Conservation (phyloP, 2,888 invertebrate genomes). For the Cephus rjabovi region DNA sequence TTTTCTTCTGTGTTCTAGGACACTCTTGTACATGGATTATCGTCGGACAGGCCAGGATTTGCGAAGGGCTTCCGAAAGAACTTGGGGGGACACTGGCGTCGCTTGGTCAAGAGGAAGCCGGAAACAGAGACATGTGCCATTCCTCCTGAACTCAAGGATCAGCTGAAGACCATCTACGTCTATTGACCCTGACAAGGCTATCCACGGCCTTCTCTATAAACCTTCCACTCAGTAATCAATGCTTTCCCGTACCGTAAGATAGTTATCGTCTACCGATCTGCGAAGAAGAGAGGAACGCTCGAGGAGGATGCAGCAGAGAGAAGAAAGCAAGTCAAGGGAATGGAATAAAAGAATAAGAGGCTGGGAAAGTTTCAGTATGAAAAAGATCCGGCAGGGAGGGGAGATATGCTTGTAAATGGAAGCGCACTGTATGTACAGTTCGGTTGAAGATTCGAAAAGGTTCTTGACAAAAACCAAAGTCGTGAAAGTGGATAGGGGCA, state of each 20-base stretch:
- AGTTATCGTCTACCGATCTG: slow-evolving; percentile 31
- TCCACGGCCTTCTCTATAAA: slow-evolving; percentile 22
- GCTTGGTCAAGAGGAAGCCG: slow-evolving; percentile 86
- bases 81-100: slow-evolving; percentile 87
- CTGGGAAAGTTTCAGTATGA: slow-evolving; percentile 1
- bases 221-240: slow-evolving; percentile 51
- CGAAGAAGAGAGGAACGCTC: slow-evolving; percentile 19
- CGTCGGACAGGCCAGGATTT: slow-evolving; percentile 79
- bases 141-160: slow-evolving; percentile 88
- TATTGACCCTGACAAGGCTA: slow-evolving; percentile 70
- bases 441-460: neutral
- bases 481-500: neutral
- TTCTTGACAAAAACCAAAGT: neutral
- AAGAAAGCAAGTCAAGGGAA: slow-evolving; percentile 13
- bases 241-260: slow-evolving; percentile 53
- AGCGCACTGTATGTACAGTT: neutral
- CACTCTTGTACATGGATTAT: slow-evolving; percentile 78
- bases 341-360: slow-evolving; percentile 10
- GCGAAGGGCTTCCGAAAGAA: slow-evolving; percentile 86
- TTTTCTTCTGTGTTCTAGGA: slow-evolving; percentile 72
- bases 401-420: neutral
- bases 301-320: slow-evolving; percentile 8
- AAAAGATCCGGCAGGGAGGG: slow-evolving; percentile 1
- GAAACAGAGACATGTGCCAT: slow-evolving; percentile 85
- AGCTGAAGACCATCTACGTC: slow-evolving; percentile 89